phyloP scores from a whole-genome alignment of 2,113 vertebrate species.

The Jacana jacana region DNA sequence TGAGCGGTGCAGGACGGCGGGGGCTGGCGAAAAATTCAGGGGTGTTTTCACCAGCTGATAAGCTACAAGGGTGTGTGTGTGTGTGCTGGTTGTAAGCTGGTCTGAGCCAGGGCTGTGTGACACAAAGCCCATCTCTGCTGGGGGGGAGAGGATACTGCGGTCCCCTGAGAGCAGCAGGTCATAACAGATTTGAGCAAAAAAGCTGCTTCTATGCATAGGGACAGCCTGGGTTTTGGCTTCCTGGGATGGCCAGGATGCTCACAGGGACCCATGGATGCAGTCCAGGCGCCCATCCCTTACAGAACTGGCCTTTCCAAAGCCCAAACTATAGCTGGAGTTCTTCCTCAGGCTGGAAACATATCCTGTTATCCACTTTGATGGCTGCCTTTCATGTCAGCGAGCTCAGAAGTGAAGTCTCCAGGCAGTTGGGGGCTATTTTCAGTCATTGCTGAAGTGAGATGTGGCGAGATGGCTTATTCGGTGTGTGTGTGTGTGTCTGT shows the following conservation, averaged over 20 bases:
- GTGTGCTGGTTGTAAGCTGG: neutral
- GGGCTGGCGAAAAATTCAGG: neutral
- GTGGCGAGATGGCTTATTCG: neutral
- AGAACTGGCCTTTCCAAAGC: neutral
- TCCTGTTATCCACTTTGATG: neutral
- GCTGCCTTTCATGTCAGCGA: neutral
- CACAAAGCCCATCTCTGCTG: neutral
- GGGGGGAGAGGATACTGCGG: neutral
- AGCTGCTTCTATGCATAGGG: neutral
- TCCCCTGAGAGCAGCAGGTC: rapidly evolving
- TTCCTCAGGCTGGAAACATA: neutral
- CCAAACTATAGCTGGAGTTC: rapidly evolving
- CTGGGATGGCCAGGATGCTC: neutral
- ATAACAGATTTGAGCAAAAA: neutral
- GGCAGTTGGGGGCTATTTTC: neutral
- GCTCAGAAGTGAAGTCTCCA: neutral
- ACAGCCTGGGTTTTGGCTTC: neutral
- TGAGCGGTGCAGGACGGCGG: rapidly evolving
- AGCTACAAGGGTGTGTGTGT: neutral
- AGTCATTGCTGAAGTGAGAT: neutral
- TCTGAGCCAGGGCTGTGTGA: neutral
- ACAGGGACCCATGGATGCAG: neutral
- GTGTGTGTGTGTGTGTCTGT: too few relatives aligned
- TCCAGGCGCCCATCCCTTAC: neutral
- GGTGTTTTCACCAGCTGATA: neutral